phyloP scores from a whole-genome alignment of 2,888 invertebrate genomes.

The Arctia plantaginis region DNA sequence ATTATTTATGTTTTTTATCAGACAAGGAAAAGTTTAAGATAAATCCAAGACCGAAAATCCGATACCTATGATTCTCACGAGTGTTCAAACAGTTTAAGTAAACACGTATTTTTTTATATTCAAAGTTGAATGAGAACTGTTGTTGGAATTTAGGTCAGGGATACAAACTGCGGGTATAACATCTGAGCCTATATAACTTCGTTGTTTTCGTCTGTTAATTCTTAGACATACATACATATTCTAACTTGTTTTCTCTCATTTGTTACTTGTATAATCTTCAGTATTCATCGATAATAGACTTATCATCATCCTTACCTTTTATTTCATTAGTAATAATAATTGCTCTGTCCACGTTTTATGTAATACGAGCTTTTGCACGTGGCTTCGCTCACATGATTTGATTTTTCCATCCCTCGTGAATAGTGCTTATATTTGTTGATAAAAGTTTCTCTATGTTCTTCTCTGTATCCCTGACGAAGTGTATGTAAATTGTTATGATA shows the following conservation, averaged over 20 bases:
- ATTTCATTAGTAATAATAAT: conserved; percentile 10
- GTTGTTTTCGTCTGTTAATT: conserved; percentile 40
- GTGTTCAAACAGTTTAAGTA: conserved; percentile 28
- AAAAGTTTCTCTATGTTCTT: neutral
- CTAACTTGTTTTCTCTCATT: conserved; percentile 34
- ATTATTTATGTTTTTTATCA: conserved; percentile 5
- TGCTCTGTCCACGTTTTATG: conserved; percentile 18
- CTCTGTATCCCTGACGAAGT: neutral
- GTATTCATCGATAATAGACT: conserved; percentile 24
- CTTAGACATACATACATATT: neutral
- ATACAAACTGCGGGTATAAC: conserved; percentile 38
- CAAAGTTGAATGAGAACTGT: conserved; percentile 40
- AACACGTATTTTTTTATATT: conserved; percentile 35
- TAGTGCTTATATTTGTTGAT: neutral
- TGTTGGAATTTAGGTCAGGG: conserved; percentile 59
- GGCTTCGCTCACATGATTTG: neutral
- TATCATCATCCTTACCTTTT: neutral
- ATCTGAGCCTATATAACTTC: conserved; percentile 46
- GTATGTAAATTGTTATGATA: neutral
- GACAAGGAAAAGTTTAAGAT: conserved; percentile 22
- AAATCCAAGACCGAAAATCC: conserved; percentile 20
- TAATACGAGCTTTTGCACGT: neutral
- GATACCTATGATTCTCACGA: conserved; percentile 21
- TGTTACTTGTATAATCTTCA: conserved; percentile 24
- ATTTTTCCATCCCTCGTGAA: neutral